Percentiles rank a stretch among this genome's conserved stretches.
phyloP scores from a whole-genome alignment of 2,888 invertebrate species.

The Netelia fuscicornis region DNA sequence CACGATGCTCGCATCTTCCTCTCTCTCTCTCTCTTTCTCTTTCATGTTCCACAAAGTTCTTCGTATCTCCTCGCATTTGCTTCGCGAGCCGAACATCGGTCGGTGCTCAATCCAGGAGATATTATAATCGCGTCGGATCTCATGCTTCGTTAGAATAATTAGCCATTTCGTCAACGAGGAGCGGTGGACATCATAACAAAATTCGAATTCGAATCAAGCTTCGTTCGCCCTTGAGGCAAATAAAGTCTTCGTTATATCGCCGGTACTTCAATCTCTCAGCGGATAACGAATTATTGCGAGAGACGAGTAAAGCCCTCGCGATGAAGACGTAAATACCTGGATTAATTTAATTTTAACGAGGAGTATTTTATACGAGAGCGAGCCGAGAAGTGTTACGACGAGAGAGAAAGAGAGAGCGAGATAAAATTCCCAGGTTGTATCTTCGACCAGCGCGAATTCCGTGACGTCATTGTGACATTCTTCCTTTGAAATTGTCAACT shows the following conservation, averaged over 20 bases:
- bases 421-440: not conserved
- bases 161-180: slow-evolving; percentile 55
- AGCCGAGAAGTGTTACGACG: not conserved
- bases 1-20: slow-evolving; percentile 12
- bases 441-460: not conserved
- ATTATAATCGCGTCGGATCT: slow-evolving; percentile 44
- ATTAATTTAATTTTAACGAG: slow-evolving; percentile 33
- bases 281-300: slow-evolving; percentile 56
- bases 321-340: slow-evolving; percentile 50
- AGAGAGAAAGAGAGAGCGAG: not conserved
- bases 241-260: slow-evolving; percentile 37
- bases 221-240: slow-evolving; percentile 21
- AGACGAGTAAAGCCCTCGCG: slow-evolving; percentile 33
- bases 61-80: slow-evolving; percentile 40
- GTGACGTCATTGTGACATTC: not conserved
- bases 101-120: slow-evolving; percentile 48
- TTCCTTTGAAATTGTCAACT: not conserved
- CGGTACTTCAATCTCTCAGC: slow-evolving; percentile 50
- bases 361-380: slow-evolving; percentile 1
- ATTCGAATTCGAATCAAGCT: slow-evolving; percentile 39
- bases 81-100: slow-evolving; percentile 44
- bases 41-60: slow-evolving; percentile 7
- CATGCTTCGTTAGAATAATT: slow-evolving; percentile 61
- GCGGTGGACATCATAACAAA: slow-evolving; percentile 55
- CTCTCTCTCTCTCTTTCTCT: slow-evolving; percentile 9